Percentiles rank a stretch among this genome's conserved stretches.
Evolutionary conservation across 2,797 vertebrate genomes (phyloP).

Genomic region (Allobates femoralis): DNA sequence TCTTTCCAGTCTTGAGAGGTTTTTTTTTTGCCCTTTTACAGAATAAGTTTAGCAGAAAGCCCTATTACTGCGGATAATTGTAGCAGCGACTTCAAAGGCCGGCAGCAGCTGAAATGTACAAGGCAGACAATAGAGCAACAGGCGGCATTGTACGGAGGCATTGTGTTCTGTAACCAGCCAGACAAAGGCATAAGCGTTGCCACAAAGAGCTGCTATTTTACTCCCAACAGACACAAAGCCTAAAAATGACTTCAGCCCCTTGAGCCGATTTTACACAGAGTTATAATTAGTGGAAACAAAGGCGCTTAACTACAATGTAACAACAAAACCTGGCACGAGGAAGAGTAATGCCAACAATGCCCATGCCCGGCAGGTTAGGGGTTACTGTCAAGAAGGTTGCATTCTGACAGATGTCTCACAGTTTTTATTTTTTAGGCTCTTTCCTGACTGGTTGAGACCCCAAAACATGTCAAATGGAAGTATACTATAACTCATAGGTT

Average conservation of each 20-base stretch:
- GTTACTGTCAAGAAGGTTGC: conserved; percentile 6
- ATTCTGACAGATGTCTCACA: neutral
- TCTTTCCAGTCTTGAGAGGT: neutral
- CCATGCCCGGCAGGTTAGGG: neutral
- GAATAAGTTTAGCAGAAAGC: conserved; percentile 29
- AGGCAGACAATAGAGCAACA: conserved; percentile 31
- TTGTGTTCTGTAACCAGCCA: conserved; percentile 41
- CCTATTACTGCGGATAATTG: conserved; percentile 47
- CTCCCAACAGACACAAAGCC: conserved; percentile 29
- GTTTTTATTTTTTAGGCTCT: neutral
- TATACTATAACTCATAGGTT: neutral
- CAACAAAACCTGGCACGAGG: conserved; percentile 26
- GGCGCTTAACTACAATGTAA: conserved; percentile 24
- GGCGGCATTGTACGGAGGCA: conserved; percentile 28
- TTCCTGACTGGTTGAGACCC: neutral
- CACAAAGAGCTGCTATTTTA: conserved; percentile 35
- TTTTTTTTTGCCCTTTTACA: conserved; percentile 2
- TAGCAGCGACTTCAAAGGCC: conserved; percentile 41
- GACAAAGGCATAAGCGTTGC: conserved; percentile 37
- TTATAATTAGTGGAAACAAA: conserved; percentile 52
- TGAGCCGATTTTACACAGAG: conserved; percentile 36
- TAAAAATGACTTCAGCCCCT: conserved; percentile 38
- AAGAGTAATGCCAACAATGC: neutral
- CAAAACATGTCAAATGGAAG: neutral
- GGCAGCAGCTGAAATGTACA: conserved; percentile 46